Base-by-base conservation (phyloP, 2,797 vertebrate species). In the Betta splendens region DNA sequence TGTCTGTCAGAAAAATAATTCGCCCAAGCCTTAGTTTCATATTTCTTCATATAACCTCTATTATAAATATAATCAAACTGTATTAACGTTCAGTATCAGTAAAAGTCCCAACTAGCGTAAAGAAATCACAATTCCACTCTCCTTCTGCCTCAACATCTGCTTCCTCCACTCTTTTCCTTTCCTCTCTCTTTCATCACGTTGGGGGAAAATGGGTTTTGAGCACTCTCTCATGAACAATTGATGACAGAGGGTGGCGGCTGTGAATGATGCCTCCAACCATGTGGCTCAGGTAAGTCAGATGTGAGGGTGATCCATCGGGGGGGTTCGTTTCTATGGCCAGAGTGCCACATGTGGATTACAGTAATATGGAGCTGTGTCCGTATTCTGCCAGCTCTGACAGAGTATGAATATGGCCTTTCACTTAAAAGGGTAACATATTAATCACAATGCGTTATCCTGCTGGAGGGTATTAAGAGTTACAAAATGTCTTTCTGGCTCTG, bases 401-500 rank as follows among this genome's bases (percentile, higher is more conserved):
- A 6, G 35, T 43, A 43, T 15, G 45, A 17, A 48, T 53, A 36
- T 16, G 54, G 17, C 31, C n/a, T 9, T 13, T 48, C 28, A 48
- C 21, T 64, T 33, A 55, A 43, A 32, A 46, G 48, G 11, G 5
- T 21, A 53, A 10, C 18, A 21, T 15, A 54, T 50, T 56, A 40
- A 39, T 61, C 23, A 44, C 36, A 51, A 48, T 43, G 32, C 33
- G 55, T 64, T 59, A 47, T 59, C 56, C 42, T 71, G 45, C 56
- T 4, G 9, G n/a, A 37, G 20, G 44, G 42, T 31, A 45, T 63
- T 64, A 53, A 49, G 51, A 57, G 33, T 72, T 49, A 47, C 44
- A 64, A 52, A 63, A 67, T 65, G 51, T 64, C 67, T 71, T 49
- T 32, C 48, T 59, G 13, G n/a, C 29, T 11, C 33, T 49, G 13